Evolutionary conservation across 2,888 invertebrate genomes (phyloP), one percentile per base, ranked within the genome.

Genomic region (Callyntrura guangdongensis): DNA sequence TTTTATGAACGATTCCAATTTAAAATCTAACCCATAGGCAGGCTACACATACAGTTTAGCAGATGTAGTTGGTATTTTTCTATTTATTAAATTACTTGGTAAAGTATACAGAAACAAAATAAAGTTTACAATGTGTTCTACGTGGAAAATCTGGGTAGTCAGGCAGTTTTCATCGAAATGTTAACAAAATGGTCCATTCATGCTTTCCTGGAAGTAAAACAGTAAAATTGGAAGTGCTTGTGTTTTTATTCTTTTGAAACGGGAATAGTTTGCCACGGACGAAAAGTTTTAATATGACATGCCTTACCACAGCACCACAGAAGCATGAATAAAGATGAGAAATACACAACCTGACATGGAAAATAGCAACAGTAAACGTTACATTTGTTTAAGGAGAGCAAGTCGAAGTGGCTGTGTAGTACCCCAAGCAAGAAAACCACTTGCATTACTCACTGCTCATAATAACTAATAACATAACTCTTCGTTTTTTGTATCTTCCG

Each of bases 301-400:
- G 74, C 49, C 47, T 74, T 17, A 22, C 12, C 47, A 12, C 36
- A 20, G 74, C n/a, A n/a, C n/a, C n/a, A n/a, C n/a, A n/a, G n/a
- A n/a, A n/a, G n/a, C 49, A 47, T 74, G 74, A 74, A 74, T 74
- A 74, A 74, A 74, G 74, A 74, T 74, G 74, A 74, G 74, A 74
- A 74, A 74, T 74, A 49, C 49, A 22, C 49, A 47, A 12, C 9
- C 17, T 74, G 74, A 74, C 74, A 74, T 0, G 49, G 49, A 12
- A 74, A 49, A 49, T 49, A 20, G 74, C 49, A 22, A 74, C 47
- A 49, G 20, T 22, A 49, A 12, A 74, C 74, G 6, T 4, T 36
- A 6, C 6, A 74, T 74, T 74, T 74, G 49, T 74, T 49, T 74
- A 9, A 27, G 27, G 67, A 67, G 4, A 67, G 14, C 4, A 6